Base-by-base conservation (phyloP, 2,888 invertebrate genomes). In the Pandemis cinnamomeana region DNA sequence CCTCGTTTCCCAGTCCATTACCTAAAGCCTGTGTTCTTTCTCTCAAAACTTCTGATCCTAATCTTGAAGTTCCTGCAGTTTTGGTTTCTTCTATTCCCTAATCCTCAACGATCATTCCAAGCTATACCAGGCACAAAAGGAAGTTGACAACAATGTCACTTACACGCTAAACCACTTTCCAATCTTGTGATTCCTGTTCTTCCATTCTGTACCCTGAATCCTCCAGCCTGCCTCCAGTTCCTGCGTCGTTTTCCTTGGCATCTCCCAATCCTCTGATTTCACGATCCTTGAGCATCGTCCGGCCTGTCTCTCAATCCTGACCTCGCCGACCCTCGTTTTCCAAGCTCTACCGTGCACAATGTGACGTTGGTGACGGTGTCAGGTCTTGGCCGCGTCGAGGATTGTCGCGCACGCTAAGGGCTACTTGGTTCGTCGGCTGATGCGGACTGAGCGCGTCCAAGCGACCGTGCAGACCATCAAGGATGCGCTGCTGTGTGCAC, bases 371-470 rank as follows among this genome's bases (percentile, higher is more conserved):
- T 75, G 69, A 44, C 58, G 76, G 72, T 80, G 79, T 58, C 84
- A 94, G 94, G 88, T 83, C 7, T 85, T 81, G 80, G 97, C 97
- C 5, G 97, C 96, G 15, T 95, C 95, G 41, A 91, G 92, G 78
- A 96, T 97, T 75, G 96, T 96, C 78, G 96, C 97, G 8, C 92
- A 93, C 80, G 95, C 95, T 41, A 96, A 96, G 81, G 98, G 99
- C 0, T 98, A 96, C 87, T 92, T 99, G 71, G 96, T 97, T 36
- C 95, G 99, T 67, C 95, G 98, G 61, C 94, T 99, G 70, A 95
- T 98, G 91, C 95, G 94, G 81, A 98, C 98, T 0, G 97, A 97
- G 81, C 96, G 97, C 80, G 97, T 98, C 13, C 96, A 97, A 87
- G 94, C 95, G 72, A 95, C 98, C 20, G 97, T 97, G 80, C 96